Evolutionary conservation across 1,140 invertebrate species (phyloP).

Genomic region (Whitmania pigra): DNA sequence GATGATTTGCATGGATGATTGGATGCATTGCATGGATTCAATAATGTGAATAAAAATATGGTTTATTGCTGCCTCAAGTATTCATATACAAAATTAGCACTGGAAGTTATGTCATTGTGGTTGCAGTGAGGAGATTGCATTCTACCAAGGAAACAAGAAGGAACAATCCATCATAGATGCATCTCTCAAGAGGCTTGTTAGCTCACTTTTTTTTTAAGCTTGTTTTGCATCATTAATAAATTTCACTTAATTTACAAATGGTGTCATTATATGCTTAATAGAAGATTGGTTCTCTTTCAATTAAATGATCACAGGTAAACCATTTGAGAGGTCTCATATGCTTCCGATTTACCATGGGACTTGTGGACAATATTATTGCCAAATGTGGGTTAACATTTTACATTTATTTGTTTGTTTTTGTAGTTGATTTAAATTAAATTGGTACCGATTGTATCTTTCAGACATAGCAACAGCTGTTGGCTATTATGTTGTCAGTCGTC

Average conservation of each 20-base stretch:
- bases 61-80: neutral
- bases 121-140: conserved; percentile 80
- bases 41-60: neutral
- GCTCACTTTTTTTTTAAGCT: conserved; percentile 29
- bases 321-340: conserved; percentile 78
- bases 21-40: neutral
- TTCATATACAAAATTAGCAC: neutral
- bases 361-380: conserved; percentile 86
- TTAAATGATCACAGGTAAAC: conserved; percentile 43
- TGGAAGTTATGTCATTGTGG: conserved; percentile 21
- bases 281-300: too few relatives aligned
- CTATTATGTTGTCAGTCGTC: conserved; percentile 83
- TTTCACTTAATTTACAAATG: neutral
- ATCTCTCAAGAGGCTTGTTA: conserved; percentile 76
- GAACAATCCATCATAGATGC: conserved; percentile 75
- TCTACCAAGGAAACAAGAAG: conserved; percentile 79
- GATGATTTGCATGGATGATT: neutral
- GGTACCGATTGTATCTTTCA: conserved; percentile 40
- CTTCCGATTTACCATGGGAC: conserved; percentile 82
- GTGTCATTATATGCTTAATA: too few relatives aligned
- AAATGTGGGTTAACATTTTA: conserved; percentile 62
- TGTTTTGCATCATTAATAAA: neutral
- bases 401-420: too few relatives aligned
- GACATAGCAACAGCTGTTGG: conserved; percentile 86
- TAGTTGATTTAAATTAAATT: neutral